Evolutionary conservation across 1,140 invertebrate genomes (phyloP).

Genomic region (Megalopta genalis): DNA sequence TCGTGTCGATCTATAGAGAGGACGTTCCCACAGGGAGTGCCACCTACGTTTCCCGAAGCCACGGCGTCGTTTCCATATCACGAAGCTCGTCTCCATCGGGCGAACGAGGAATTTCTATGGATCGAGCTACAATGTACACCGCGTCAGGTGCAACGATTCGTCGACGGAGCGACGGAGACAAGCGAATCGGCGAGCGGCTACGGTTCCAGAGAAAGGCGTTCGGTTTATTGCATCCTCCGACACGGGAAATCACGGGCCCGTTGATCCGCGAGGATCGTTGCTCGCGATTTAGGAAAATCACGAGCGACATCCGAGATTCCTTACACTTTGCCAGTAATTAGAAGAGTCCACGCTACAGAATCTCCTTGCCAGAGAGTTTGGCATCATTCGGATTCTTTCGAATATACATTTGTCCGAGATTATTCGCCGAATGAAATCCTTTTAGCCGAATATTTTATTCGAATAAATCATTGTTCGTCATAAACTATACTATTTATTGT

Average conservation of each 20-base stretch:
- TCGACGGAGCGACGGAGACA: neutral
- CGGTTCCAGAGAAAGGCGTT: neutral
- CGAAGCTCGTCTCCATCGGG: neutral
- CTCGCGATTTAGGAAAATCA: neutral
- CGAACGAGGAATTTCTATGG: slow-evolving; percentile 15
- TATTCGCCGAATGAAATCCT: too few relatives aligned
- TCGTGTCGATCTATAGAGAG: neutral
- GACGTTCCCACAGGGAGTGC: neutral
- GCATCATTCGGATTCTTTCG: too few relatives aligned
- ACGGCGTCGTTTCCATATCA: slow-evolving; percentile 26
- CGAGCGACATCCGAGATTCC: neutral
- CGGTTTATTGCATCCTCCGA: slow-evolving; percentile 3
- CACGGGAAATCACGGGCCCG: neutral
- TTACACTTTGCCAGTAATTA: neutral
- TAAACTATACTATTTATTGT: too few relatives aligned
- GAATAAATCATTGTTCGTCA: too few relatives aligned
- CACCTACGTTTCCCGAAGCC: neutral
- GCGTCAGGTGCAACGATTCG: slow-evolving; percentile 10
- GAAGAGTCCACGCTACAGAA: too few relatives aligned
- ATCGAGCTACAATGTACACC: neutral
- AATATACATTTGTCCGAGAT: too few relatives aligned
- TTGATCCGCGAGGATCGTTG: neutral
- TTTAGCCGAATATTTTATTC: too few relatives aligned
- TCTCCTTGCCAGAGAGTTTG: too few relatives aligned
- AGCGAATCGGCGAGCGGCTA: neutral